Base-by-base conservation (phyloP, 1,140 invertebrate genomes). In the Atta cephalotes region DNA sequence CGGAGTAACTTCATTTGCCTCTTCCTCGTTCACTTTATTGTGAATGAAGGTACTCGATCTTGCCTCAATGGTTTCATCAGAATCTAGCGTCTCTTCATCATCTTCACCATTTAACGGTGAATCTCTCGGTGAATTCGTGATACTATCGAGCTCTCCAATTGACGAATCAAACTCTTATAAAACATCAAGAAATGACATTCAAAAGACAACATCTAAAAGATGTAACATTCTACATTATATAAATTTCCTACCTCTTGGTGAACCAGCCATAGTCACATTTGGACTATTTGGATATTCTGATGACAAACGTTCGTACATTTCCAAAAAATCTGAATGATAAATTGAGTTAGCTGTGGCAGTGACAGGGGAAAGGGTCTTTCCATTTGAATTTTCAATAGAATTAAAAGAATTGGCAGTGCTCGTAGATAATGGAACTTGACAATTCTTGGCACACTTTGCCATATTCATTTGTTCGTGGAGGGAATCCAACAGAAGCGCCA, bases 391-490 rank as follows among this genome's bases (percentile, higher is more conserved):
- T 78, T 92, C 93, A 10, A 87, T 77, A 66, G 91, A 90, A 87
- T 90, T 91, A 79, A 94, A 91, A 28, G 91, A 89, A 79, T 93
- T 94, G 92, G 93, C 93, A 94, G 94, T 94, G 87, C 93, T 94
- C 60, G 92, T 91, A 71, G 92, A 90, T 56, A 90, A 87, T 70
- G 94, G 91, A 87, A 93, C 86, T 72, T 94, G 91, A 78, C 92
- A 93, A 87, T 89, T 94, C 85, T 95, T 95, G 60, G 85, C 89
- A 56, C 89, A 86, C 60, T 94, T 95, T 56, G 95, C 95, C 85
- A 93, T 90, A 88, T 97, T 97, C 92, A 97, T 95, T 93, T 97
- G 96, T 92, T 97, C 97, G 89, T 97, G 97, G 14, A 97, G 93
- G 16, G 96, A 96, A 90, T 97, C 97, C 86, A 97, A 92, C 16